These are phyloP conservation scores for Radopholus similis DNA, from an alignment of 1,140 invertebrate genomes.

Conservation along the genomic window DNA sequence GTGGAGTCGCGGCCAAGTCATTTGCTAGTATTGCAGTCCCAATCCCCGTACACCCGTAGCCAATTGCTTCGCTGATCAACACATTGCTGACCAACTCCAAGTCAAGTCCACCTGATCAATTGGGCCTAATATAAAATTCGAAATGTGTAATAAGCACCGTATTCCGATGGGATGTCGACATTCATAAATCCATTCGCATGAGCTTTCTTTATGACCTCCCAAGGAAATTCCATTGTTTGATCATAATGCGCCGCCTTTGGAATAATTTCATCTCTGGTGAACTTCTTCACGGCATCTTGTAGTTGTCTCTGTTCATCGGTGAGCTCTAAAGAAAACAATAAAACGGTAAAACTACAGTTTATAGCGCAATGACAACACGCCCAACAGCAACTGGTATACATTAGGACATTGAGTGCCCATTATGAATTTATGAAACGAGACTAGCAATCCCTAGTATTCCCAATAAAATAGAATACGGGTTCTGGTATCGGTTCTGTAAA, in stretches of 20 bases:
- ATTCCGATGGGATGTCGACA: conserved; percentile 72
- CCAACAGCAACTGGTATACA: no score
- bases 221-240: conserved; percentile 83
- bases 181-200: conserved; percentile 84
- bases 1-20: conserved; percentile 82
- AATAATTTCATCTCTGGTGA: conserved; percentile 83
- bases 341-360: background rate
- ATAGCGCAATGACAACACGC: no score
- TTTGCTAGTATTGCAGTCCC: conserved; percentile 72
- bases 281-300: conserved; percentile 82
- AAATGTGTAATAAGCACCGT: conserved; percentile 52
- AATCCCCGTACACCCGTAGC: conserved; percentile 89
- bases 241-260: conserved; percentile 84
- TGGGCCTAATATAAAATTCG: background rate
- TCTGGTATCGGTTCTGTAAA: no score
- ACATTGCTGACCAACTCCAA: conserved; percentile 72
- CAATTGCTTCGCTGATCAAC: conserved; percentile 80
- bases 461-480: no score
- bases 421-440: no score
- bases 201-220: conserved; percentile 89
- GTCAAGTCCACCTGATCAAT: conserved; percentile 48
- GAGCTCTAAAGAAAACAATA: conserved; percentile 45
- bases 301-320: conserved; percentile 67
- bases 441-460: no score
- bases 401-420: no score